Evolutionary conservation across 2,113 vertebrate species (phyloP).

Genomic region (Pseudopipra pipra): DNA sequence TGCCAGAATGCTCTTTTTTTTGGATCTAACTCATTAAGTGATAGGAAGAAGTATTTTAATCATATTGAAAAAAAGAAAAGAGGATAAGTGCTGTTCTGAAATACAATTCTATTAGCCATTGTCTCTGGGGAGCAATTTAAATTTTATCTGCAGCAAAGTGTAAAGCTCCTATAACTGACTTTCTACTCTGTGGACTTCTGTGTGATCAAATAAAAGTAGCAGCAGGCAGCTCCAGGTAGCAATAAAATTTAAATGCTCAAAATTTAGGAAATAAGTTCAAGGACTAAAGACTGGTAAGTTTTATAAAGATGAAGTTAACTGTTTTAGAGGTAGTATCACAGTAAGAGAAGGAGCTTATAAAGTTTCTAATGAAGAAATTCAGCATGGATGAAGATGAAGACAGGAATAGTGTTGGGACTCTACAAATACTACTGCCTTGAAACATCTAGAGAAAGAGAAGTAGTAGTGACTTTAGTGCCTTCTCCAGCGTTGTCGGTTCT

Average conservation of each 20-base stretch:
- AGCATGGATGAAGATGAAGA: background rate
- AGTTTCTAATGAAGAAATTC: background rate
- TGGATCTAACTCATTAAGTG: background rate
- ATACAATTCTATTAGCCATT: conserved; percentile 14
- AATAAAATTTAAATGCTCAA: conserved; percentile 47
- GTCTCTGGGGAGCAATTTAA: conserved; percentile 24
- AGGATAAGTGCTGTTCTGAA: background rate
- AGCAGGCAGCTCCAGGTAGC: background rate
- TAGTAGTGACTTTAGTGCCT: background rate
- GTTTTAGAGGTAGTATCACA: background rate
- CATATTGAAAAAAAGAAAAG: background rate
- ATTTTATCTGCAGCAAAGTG: conserved; percentile 28
- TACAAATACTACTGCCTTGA: background rate
- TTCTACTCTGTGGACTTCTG: conserved; percentile 7
- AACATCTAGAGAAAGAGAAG: background rate
- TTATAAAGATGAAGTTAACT: background rate
- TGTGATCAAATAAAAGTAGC: conserved; percentile 31
- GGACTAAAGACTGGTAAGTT: background rate
- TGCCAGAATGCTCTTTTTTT: background rate
- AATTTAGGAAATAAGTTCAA: conserved; percentile 50
- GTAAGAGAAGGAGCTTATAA: background rate
- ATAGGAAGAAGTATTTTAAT: conserved; percentile 9
- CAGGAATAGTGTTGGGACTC: background rate
- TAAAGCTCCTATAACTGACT: conserved; percentile 5
- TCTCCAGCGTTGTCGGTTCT: background rate